Base-by-base conservation (phyloP, 2,797 vertebrate species). In the Chaetophractus vellerosus region DNA sequence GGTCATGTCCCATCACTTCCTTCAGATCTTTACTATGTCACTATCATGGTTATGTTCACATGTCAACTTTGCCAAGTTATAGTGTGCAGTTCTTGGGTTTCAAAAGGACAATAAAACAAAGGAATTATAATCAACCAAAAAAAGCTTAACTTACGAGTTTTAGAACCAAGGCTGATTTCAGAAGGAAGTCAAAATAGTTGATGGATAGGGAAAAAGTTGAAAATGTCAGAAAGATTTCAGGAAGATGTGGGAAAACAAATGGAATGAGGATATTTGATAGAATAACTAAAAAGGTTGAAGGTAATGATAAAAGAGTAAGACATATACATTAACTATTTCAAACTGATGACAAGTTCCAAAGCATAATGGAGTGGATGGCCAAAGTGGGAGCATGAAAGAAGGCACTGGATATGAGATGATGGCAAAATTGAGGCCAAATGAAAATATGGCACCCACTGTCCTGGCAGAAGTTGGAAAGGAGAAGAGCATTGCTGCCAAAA, bases 361-460 rank as follows among this genome's bases (percentile, higher is more conserved):
- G 21, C 4, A 21, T 38, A 66, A 21, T 2, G 6, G 23, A 45
- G 2, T 9, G 0, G 8, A 6, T 12, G 10, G 26, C 15, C 21
- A 41, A 33, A 45, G 71, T 0, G 36, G 21, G 71, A 83, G 28
- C 19, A 12, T 9, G 10, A 64, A 48, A 36, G 15, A 31, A 19
- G 24, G 16, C 50, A n/a, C 21, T 76, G 5, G 9, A 41, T n/a
- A 86, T 24, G 28, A 76, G 31, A 45, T 3, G 10, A 2, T 91
- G 15, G 78, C 82, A 16, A 86, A 89, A 87, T 26, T 15, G 2
- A 41, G 45, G 8, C 45, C 45, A 45, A 45, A 45, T 45, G 45
- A 10, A 45, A 45, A 45, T 45, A 45, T 45, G 45, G 45, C 45
- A 45, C 45, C 45, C 45, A 45, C 45, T 45, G 45, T 45, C 45